phyloP scores from a whole-genome alignment of 2,888 invertebrate species.

The Bembecia ichneumoniformis region DNA sequence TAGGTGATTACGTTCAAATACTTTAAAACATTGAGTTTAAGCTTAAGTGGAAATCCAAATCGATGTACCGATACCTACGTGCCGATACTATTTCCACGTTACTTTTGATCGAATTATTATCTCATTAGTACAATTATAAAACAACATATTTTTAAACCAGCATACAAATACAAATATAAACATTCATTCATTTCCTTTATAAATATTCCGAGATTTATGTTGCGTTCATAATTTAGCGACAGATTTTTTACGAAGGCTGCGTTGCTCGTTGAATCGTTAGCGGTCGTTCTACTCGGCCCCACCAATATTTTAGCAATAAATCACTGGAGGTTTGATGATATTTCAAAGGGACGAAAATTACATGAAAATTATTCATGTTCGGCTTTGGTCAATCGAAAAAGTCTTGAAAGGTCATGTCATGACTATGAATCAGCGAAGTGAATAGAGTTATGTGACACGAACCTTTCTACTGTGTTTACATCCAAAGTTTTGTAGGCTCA shows the following conservation, averaged over 20 bases:
- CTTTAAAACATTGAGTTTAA: not conserved
- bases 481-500: no score
- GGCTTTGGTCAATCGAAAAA: conserved; percentile 14
- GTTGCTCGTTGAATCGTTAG: conserved; percentile 17
- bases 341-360: conserved; percentile 25
- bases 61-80: no score
- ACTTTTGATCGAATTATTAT: not conserved
- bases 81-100: not conserved
- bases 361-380: conserved; percentile 23
- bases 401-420: conserved; percentile 7
- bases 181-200: conserved; percentile 16
- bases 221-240: conserved; percentile 18
- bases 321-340: conserved; percentile 35
- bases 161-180: not conserved
- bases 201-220: conserved; percentile 21
- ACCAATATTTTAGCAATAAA: conserved; percentile 37
- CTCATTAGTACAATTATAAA: not conserved
- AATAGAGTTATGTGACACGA: not conserved
- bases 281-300: conserved; percentile 3
- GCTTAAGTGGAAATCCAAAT: not conserved
- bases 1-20: conserved; percentile 24
- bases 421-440: not conserved
- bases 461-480: not conserved
- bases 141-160: not conserved
- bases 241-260: conserved; percentile 18